Evolutionary conservation across 2,888 invertebrate species (phyloP), one percentile per base, ranked within the genome.

Genomic region (Eupithecia exiguata): DNA sequence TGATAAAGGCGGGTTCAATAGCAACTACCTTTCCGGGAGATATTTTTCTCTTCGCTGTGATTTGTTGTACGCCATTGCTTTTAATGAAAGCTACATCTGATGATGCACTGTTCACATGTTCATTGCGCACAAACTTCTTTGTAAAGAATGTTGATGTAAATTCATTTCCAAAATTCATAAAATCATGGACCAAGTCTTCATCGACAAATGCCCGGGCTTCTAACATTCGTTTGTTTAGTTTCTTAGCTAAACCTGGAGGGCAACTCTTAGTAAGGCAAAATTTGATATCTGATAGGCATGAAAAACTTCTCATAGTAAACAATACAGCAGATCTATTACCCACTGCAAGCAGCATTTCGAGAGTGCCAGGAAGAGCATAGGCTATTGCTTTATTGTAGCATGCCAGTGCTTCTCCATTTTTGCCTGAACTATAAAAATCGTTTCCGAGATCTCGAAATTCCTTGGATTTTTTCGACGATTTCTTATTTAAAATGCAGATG

Each of bases 1-100:
- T 10, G 18, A 63, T 72, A 71, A 30, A 78, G 4, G 76, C 76
- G 25, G 63, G 63, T 18, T 78, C 78, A 18, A 78, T 38, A 0
- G 75, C 78, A 1, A 78, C 76, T 6, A 78, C 49, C 16, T 43
- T 70, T 0, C 76, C 78, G 0, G 71, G 21, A 5, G 16, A 16
- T n/a, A 78, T 76, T 18, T 65, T 67, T 16, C 43, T 73, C 21
- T 49, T 65, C 53, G 76, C 76, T 14, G 65, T 62, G 30, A 71
- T 68, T 58, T 14, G 40, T 16, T 49, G 69, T 7, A 46, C 25
- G 12, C 65, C 74, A 35, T 53, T 68, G 25, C 16, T n/a, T 58
- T 18, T 70, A 36, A 14, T 12, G 14, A 78, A 70, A 0, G 7
- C 30, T 0, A 78, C 70, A 21, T 74, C 68, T n/a, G 49, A 38